Conservation (phyloP, 2,797 vertebrate genomes). For the Balearica regulorum region DNA sequence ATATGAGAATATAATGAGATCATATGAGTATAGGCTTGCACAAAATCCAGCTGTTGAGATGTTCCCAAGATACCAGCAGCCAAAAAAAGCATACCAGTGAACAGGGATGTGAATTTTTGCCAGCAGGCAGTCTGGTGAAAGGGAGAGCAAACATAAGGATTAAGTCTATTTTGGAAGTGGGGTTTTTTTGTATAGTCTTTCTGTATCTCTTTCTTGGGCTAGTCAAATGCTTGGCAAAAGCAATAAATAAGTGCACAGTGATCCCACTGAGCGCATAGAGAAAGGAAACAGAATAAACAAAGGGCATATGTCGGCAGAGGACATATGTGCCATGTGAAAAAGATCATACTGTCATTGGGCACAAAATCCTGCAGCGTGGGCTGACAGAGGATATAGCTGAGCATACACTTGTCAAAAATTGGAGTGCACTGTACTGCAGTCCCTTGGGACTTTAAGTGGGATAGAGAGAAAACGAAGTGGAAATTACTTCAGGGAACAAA, state of each 20-base stretch:
- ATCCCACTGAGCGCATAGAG: neutral
- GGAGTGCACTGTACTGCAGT: neutral
- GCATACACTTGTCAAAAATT: neutral
- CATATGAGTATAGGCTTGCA: conserved; percentile 27
- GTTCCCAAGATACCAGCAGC: conserved; percentile 31
- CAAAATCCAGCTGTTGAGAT: conserved; percentile 46
- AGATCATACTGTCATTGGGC: neutral
- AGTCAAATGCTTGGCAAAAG: neutral
- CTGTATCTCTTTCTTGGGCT: neutral
- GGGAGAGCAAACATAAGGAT: conserved; percentile 1
- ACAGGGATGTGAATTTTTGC: conserved; percentile 14
- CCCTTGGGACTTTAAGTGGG: neutral
- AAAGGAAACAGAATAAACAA: neutral
- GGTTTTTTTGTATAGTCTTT: neutral
- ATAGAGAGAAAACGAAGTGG: neutral
- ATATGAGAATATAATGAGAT: conserved; percentile 49
- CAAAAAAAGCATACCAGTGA: conserved; percentile 45
- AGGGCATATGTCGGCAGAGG: neutral
- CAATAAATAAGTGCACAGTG: neutral
- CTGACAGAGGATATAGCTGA: neutral
- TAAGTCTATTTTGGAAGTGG: conserved; percentile 23
- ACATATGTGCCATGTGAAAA: neutral
- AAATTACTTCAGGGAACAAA: neutral
- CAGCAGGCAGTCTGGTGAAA: conserved; percentile 14
- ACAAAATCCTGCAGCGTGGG: neutral